Evolutionary conservation across 2,888 invertebrate genomes (phyloP), one percentile per base, ranked within the genome.

Genomic region (Tolmerus cingulatus): DNA sequence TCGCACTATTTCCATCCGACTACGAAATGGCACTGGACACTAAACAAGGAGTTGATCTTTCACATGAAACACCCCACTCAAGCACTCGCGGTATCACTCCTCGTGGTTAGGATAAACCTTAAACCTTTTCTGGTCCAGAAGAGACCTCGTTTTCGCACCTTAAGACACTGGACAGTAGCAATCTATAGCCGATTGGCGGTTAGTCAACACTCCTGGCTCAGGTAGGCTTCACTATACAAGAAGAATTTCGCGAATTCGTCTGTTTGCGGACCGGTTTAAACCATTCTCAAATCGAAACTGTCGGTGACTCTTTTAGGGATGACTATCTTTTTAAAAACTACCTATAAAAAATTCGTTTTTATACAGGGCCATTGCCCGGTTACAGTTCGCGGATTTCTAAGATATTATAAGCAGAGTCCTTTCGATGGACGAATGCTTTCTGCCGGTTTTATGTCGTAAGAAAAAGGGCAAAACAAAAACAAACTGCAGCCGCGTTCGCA

Each of bases 401-500:
- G 23, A 9, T 5, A n/a, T 7, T 57, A 5, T 7, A 57, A 2
- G 57, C 23, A 23, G 1, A 66, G 66, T 66, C 66, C 23, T 46
- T 46, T 66, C 66, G 66, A 23, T 66, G 66, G 66, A 66, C 66
- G 23, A 66, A 19, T 66, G 3, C 27, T 66, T n/a, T 55, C 1
- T 12, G 66, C 19, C 66, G 66, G 66, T 23, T 66, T 12, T 66
- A 12, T 77, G 55, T 43, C 57, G 87, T 46, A 76, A 40, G 43
- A 57, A 74, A 84, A 37, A 79, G 46, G 46, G n/a, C 66, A 79
- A 79, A 79, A 79, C 55, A 79, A 79, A 66, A 79, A 79, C 79
- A 81, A 81, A 86, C 86, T 86, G 66, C 85, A 86, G 34, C 76
- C 74, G 81, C 87, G 86, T 37, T 19, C 19, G 66, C 66, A 82